Evolutionary conservation across 2,888 invertebrate genomes (phyloP).

Genomic region (Schizaphis graminum): DNA sequence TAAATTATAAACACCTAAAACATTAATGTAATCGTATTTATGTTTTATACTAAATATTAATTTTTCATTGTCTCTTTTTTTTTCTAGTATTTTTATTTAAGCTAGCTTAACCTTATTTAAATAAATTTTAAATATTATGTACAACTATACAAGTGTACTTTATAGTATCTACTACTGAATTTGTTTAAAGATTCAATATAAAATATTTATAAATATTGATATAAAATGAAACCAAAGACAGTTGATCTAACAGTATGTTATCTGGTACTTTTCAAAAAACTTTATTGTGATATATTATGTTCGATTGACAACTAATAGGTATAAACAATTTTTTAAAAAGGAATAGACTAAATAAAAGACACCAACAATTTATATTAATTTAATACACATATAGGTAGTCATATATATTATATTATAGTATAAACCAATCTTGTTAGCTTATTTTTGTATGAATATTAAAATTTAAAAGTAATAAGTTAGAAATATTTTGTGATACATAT

Average conservation of each 20-base stretch:
- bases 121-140: not conserved
- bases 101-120: not conserved
- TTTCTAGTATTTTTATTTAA: not conserved
- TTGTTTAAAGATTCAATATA: not conserved
- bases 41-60: not conserved
- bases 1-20: not conserved
- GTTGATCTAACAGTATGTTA: not conserved
- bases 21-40: not conserved
- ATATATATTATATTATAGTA: too few relatives aligned
- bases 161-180: not conserved
- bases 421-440: not conserved
- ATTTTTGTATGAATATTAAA: too few relatives aligned
- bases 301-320: not conserved
- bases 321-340: not conserved
- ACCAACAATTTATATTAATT: not conserved
- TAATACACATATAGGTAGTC: not conserved
- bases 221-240: not conserved
- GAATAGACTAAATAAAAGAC: not conserved
- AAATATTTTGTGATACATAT: not conserved
- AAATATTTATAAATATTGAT: not conserved
- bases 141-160: not conserved
- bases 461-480: not conserved
- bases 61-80: not conserved
- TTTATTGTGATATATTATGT: not conserved
- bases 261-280: not conserved